These are phyloP conservation scores for Lycaon pictus DNA, from an alignment of 2,113 vertebrate genomes.

Conservation along the genomic window DNA sequence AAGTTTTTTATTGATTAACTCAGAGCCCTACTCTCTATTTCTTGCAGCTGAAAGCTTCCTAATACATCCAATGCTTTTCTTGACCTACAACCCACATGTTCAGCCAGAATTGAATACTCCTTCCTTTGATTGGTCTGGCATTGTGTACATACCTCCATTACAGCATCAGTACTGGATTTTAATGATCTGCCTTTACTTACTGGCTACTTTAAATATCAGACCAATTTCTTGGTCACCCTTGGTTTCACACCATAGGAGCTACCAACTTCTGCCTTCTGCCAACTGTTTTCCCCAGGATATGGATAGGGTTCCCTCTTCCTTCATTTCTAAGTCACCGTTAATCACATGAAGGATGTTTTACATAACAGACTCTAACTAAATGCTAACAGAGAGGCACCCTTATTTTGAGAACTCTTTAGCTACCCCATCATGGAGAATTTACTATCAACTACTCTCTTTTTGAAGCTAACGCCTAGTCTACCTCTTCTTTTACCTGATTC, in stretches of 20 bases:
- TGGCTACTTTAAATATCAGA: not conserved
- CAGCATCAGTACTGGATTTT: not conserved
- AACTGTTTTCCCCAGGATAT: not conserved
- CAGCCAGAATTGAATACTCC: not conserved
- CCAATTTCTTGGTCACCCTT: not conserved
- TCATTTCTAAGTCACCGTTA: not conserved
- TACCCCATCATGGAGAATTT: not conserved
- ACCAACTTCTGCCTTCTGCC: not conserved
- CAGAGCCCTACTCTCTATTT: not conserved
- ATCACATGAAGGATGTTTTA: not conserved
- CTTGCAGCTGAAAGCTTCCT: not conserved
- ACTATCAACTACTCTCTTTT: not conserved
- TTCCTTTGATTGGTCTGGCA: not conserved
- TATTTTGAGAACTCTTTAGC: not conserved
- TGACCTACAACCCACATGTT: not conserved
- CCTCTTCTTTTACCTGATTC: not conserved
- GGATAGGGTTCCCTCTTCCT: not conserved
- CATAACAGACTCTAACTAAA: not conserved
- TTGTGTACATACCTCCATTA: not conserved
- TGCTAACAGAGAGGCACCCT: slow-evolving; percentile 19
- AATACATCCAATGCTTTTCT: not conserved
- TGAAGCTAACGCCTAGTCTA: not conserved
- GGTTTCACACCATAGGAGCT: not conserved
- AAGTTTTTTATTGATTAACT: not conserved
- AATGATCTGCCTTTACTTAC: not conserved